phyloP scores from a whole-genome alignment of 2,888 invertebrate species.

The Nomada lathburiana region DNA sequence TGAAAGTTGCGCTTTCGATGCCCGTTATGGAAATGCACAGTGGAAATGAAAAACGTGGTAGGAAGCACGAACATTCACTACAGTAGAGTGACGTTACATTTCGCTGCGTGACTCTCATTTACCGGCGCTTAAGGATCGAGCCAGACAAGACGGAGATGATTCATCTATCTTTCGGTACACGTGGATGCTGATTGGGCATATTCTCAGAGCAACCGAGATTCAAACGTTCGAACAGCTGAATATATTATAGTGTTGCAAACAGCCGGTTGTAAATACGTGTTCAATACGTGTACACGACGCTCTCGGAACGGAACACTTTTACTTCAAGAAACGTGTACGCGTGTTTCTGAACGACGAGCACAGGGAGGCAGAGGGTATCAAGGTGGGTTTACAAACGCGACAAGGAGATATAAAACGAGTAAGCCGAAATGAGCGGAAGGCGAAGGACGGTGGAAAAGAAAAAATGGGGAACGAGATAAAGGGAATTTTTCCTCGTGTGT shows the following conservation, averaged over 20 bases:
- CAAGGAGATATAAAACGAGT: slow-evolving; percentile 29
- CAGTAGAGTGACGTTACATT: slow-evolving; percentile 56
- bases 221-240: slow-evolving; percentile 13
- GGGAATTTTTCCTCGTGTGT: slow-evolving; percentile 71
- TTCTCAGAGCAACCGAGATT: slow-evolving; percentile 23
- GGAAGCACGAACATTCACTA: slow-evolving; percentile 24
- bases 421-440: slow-evolving; percentile 24
- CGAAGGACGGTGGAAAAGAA: slow-evolving; percentile 25
- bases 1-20: slow-evolving; percentile 21
- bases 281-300: not conserved
- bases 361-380: not conserved
- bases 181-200: slow-evolving; percentile 44
- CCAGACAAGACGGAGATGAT: slow-evolving; percentile 52
- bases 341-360: not conserved
- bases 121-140: slow-evolving; percentile 51
- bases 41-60: not conserved
- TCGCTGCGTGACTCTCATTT: slow-evolving; percentile 57
- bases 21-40: slow-evolving; percentile 27
- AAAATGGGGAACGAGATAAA: slow-evolving; percentile 55
- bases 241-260: not conserved
- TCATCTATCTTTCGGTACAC: slow-evolving; percentile 51
- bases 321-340: not conserved
- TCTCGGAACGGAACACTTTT: not conserved
- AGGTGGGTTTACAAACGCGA: slow-evolving; percentile 15
- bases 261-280: not conserved